Conservation (phyloP, 2,113 vertebrate species). For the Burhinus bistriatus region DNA sequence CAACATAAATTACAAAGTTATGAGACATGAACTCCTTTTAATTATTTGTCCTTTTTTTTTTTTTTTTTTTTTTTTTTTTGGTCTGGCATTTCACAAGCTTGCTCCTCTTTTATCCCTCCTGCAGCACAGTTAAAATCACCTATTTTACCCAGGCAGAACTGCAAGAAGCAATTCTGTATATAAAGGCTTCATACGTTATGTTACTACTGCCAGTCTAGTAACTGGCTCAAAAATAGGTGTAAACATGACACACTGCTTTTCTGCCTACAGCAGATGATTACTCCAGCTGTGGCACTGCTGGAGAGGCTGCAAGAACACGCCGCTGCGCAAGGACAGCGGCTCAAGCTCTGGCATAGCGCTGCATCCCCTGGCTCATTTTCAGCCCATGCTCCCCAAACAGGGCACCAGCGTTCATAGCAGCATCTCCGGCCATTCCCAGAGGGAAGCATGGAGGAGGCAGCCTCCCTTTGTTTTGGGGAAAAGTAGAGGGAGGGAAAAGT, state of each 20-base stretch:
- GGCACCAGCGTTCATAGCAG: neutral
- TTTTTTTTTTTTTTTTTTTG: neutral
- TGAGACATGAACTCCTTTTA: too few species aligned
- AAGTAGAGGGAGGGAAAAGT: neutral
- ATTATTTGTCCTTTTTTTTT: neutral
- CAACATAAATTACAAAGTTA: too few species aligned
- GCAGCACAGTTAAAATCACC: neutral
- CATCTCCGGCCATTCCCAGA: neutral
- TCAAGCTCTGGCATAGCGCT: neutral
- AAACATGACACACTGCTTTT: neutral
- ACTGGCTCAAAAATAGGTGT: neutral
- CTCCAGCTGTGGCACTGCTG: neutral
- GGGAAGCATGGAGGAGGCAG: neutral
- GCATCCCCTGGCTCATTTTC: neutral
- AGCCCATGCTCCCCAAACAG: neutral
- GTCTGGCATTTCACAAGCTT: neutral
- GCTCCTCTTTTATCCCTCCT: neutral
- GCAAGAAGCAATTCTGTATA: neutral
- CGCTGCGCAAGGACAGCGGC: neutral
- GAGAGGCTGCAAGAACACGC: neutral
- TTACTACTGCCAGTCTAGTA: neutral
- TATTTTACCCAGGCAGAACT: neutral
- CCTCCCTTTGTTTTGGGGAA: neutral
- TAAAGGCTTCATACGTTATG: neutral
- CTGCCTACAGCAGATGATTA: neutral